phyloP scores from a whole-genome alignment of 2,113 vertebrate genomes.

The Hoplias malabaricus region DNA sequence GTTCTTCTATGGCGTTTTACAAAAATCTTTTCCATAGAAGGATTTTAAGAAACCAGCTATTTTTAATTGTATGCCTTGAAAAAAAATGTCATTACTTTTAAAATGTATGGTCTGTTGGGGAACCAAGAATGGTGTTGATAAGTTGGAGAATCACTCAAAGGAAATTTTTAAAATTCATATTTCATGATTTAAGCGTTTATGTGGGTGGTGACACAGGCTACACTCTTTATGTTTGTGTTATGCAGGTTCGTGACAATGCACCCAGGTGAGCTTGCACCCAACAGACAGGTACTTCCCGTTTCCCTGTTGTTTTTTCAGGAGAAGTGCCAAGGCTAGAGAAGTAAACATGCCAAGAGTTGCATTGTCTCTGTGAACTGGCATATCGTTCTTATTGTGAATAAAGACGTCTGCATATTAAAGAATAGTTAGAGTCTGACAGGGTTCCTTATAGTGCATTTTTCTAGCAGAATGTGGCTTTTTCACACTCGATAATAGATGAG shows the following conservation, averaged over 20 bases:
- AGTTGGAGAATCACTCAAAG: too few species aligned
- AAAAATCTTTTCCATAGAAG: too few species aligned
- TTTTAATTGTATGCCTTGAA: too few species aligned
- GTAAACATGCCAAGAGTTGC: background rate
- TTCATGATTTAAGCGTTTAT: background rate
- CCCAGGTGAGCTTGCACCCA: background rate
- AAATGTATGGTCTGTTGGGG: background rate
- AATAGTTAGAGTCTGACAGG: too few species aligned
- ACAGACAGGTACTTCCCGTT: slow-evolving; percentile 35
- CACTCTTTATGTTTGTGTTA: background rate
- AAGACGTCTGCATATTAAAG: too few species aligned
- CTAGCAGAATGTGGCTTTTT: too few species aligned
- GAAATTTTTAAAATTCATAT: background rate
- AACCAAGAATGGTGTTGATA: too few species aligned
- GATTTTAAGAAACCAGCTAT: too few species aligned
- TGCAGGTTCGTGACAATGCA: background rate
- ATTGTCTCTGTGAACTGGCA: background rate
- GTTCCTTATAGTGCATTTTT: too few species aligned
- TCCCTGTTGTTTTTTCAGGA: background rate
- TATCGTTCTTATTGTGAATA: too few species aligned
- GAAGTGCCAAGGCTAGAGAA: background rate
- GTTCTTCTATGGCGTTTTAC: too few species aligned
- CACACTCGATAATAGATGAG: background rate
- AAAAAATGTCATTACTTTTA: too few species aligned
- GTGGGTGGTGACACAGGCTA: background rate